Percentiles rank a stretch among this genome's conserved stretches.
Conservation (phyloP, 2,113 vertebrate genomes). For the Motacilla alba region DNA sequence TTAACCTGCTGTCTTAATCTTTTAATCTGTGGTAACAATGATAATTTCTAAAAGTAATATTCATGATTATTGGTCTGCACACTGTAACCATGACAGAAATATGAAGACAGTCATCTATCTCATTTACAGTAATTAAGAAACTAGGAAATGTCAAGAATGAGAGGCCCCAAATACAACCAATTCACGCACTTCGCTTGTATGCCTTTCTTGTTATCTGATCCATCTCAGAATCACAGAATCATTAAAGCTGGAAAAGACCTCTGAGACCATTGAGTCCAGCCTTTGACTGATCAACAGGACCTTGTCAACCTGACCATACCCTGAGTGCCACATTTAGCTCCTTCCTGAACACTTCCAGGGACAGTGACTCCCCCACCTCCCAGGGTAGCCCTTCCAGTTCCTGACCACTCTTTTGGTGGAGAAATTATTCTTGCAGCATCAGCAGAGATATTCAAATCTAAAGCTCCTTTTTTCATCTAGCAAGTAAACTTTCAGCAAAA, state of each 20-base stretch:
- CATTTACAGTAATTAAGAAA: not conserved
- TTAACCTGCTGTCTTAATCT: not conserved
- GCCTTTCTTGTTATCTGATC: not conserved
- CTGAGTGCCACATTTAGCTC: rapidly evolving
- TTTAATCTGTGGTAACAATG: not conserved
- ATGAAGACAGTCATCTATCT: not conserved
- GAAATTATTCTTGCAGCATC: not conserved
- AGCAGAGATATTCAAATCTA: not conserved
- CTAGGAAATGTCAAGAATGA: not conserved
- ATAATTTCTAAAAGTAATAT: not conserved
- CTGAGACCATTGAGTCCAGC: not conserved
- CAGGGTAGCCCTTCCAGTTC: too few species aligned
- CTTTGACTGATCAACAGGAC: not conserved
- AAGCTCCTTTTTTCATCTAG: not conserved
- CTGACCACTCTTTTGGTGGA: not conserved
- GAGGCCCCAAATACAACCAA: not conserved
- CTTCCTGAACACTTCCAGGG: not conserved
- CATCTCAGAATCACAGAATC: not conserved
- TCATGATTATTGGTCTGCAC: not conserved
- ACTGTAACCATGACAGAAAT: not conserved
- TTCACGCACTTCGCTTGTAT: not conserved
- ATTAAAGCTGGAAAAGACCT: not conserved
- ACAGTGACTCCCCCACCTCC: too few species aligned
- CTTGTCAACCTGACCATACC: not conserved
- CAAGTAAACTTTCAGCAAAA: not conserved